Evolutionary conservation across 1,140 invertebrate species (phyloP).

Genomic region (Gonatopus flavifemur): DNA sequence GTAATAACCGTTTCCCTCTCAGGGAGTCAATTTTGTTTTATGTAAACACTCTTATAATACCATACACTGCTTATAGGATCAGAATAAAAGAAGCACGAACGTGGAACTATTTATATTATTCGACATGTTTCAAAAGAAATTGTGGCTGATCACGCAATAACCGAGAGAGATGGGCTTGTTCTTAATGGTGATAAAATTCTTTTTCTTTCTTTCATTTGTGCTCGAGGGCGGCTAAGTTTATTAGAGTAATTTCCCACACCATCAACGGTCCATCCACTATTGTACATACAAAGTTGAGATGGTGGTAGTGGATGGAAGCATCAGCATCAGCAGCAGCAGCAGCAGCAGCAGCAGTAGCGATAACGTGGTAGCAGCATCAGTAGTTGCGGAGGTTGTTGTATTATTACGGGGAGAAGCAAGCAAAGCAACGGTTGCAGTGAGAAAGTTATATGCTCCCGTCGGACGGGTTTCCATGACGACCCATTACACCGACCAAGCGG

Average conservation of each 20-base stretch:
- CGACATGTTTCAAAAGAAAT: slow-evolving; percentile 1
- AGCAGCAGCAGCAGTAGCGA: too few species aligned
- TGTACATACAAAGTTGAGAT: background rate
- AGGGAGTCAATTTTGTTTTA: too few species aligned
- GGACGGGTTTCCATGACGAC: slow-evolving; percentile 30
- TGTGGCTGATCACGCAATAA: slow-evolving; percentile 14
- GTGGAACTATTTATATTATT: background rate
- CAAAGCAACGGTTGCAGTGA: slow-evolving; percentile 3
- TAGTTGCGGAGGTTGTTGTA: too few species aligned
- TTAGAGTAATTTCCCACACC: slow-evolving; percentile 38
- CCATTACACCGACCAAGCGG: slow-evolving; percentile 21
- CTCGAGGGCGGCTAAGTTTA: slow-evolving; percentile 33
- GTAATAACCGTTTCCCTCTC: too few species aligned
- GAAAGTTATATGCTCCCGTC: slow-evolving; percentile 18
- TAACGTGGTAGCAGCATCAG: too few species aligned
- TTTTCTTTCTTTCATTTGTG: slow-evolving; percentile 1
- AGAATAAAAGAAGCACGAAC: too few species aligned
- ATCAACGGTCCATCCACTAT: slow-evolving; percentile 1
- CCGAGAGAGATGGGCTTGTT: slow-evolving; percentile 21
- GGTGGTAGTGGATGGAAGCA: too few species aligned
- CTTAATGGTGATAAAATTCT: slow-evolving; percentile 19
- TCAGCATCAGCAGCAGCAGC: too few species aligned
- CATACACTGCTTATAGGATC: too few species aligned
- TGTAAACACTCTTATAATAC: too few species aligned
- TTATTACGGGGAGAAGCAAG: too few species aligned